Evolutionary conservation across 2,113 vertebrate genomes (phyloP).

Genomic region (Mastomys natalensis): DNA sequence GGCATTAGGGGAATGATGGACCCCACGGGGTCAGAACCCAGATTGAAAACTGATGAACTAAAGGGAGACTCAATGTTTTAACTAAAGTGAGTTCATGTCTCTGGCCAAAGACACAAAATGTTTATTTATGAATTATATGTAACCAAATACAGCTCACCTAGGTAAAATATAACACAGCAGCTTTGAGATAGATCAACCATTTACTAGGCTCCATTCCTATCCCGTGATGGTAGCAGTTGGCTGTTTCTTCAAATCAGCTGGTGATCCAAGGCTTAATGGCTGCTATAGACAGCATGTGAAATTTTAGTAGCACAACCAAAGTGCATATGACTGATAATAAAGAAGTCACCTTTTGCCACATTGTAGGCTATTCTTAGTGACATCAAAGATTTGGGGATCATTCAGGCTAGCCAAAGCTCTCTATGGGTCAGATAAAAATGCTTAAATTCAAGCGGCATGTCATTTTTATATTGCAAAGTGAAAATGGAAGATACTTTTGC

Average conservation of each 20-base stretch:
- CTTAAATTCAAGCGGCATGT: neutral
- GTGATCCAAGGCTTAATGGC: neutral
- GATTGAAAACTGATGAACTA: neutral
- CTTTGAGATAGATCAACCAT: neutral
- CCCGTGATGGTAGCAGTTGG: neutral
- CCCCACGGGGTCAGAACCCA: neutral
- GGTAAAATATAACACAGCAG: neutral
- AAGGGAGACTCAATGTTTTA: neutral
- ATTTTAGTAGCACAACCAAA: neutral
- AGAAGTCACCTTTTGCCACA: neutral
- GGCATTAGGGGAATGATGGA: neutral
- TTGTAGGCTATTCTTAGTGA: neutral
- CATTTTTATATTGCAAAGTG: constrained; percentile 21
- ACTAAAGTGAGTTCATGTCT: neutral
- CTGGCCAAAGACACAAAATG: neutral
- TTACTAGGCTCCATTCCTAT: neutral
- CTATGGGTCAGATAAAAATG: neutral
- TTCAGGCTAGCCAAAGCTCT: neutral
- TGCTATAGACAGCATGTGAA: neutral
- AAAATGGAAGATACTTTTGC: constrained; percentile 17
- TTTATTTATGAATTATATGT: constrained; percentile 22
- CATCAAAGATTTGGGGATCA: neutral
- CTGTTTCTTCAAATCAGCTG: neutral
- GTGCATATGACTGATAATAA: neutral
- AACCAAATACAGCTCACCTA: neutral